Evolutionary conservation across 2,113 vertebrate genomes (phyloP).

Genomic region (Onychorhynchus coronatus): DNA sequence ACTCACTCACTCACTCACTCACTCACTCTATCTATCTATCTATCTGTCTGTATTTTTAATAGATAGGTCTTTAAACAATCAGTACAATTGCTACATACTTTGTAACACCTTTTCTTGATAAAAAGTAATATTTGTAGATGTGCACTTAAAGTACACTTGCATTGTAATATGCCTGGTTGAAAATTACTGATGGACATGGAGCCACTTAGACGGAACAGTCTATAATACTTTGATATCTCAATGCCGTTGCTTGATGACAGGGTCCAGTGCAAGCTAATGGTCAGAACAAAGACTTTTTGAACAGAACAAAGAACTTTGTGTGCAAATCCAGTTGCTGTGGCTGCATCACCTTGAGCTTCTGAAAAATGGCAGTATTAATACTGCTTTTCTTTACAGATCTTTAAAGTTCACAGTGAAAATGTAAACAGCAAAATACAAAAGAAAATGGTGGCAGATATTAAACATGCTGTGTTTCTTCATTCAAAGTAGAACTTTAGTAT

Average conservation of each 20-base stretch:
- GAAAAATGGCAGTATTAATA: not conserved
- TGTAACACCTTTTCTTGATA: not conserved
- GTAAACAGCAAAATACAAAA: not conserved
- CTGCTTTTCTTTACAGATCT: not conserved
- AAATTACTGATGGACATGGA: not conserved
- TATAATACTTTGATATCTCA: not conserved
- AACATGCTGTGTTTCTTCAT: not conserved
- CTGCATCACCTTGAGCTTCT: not conserved
- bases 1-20: no score
- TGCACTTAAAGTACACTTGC: not conserved
- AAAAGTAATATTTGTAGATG: not conserved
- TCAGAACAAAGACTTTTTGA: not conserved
- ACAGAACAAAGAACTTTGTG: not conserved
- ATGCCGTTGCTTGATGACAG: not conserved
- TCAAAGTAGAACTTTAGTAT: not conserved
- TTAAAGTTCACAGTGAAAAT: not conserved
- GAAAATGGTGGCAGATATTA: not conserved
- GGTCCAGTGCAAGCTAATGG: not conserved
- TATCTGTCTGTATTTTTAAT: not conserved
- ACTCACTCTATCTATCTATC: no score
- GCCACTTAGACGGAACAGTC: not conserved
- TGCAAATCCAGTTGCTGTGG: not conserved
- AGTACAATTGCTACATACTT: not conserved
- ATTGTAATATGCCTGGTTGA: not conserved
- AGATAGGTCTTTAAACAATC: not conserved